phyloP scores from a whole-genome alignment of 2,888 invertebrate genomes.

The Athripsodes cinereus region DNA sequence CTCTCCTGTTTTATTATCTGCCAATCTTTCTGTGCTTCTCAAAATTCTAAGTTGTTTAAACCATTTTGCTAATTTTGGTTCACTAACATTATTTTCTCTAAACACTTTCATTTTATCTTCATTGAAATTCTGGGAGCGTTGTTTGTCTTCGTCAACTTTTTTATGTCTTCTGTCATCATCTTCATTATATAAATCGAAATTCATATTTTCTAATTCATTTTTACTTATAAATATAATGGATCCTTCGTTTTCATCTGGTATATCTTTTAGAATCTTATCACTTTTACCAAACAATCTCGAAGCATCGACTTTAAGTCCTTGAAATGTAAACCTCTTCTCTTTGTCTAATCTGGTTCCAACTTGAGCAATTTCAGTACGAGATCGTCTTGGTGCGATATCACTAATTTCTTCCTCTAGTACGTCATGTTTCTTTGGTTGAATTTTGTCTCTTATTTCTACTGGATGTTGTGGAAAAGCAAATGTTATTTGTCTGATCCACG shows the following conservation, averaged over 20 bases:
- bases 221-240: slow-evolving; percentile 63
- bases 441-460: slow-evolving; percentile 38
- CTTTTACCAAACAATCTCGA: slow-evolving; percentile 48
- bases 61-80: slow-evolving; percentile 59
- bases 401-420: slow-evolving; percentile 2
- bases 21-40: slow-evolving; percentile 43
- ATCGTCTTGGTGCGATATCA: slow-evolving; percentile 9
- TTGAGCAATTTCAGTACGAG: slow-evolving; percentile 18
- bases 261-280: slow-evolving; percentile 48
- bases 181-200: slow-evolving; percentile 50
- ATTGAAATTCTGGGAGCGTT: slow-evolving; percentile 41
- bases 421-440: slow-evolving; percentile 8
- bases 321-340: slow-evolving; percentile 48
- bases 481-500: slow-evolving; percentile 57
- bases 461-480: slow-evolving; percentile 41
- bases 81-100: slow-evolving; percentile 40
- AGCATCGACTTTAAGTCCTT: slow-evolving; percentile 47
- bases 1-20: slow-evolving; percentile 41
- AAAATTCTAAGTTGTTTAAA: slow-evolving; percentile 55
- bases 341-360: slow-evolving; percentile 43
- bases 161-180: slow-evolving; percentile 42
- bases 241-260: slow-evolving; percentile 56
- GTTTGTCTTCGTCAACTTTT: slow-evolving; percentile 36
- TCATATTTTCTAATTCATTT: slow-evolving; percentile 58
- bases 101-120: slow-evolving; percentile 49